Evolutionary conservation across 2,113 vertebrate species (phyloP).

Genomic region (Sclerurus mexicanus): DNA sequence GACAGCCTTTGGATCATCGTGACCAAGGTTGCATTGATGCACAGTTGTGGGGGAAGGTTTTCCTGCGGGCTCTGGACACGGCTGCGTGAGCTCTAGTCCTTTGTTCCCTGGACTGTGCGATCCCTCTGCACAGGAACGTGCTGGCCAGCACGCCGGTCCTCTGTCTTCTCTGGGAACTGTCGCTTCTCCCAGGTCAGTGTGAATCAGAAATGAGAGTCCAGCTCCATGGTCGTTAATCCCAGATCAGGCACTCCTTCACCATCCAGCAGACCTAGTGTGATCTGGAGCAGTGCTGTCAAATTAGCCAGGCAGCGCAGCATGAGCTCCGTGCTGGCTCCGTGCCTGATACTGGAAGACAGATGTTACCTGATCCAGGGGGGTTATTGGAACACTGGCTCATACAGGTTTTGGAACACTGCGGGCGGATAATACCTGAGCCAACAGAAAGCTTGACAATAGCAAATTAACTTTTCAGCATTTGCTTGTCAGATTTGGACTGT

Average conservation of each 20-base stretch:
- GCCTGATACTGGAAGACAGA: slow-evolving; percentile 43
- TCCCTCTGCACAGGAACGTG: accelerated
- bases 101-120: accelerated
- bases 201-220: background rate
- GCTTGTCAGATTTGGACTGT: slow-evolving; percentile 2
- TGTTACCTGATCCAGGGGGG: slow-evolving; percentile 51
- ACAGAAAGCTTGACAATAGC: slow-evolving; percentile 20
- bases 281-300: slow-evolving; percentile 17
- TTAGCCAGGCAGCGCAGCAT: background rate
- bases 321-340: background rate
- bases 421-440: slow-evolving; percentile 4
- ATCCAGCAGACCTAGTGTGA: slow-evolving; percentile 21
- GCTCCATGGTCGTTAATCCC: background rate
- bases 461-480: slow-evolving; percentile 47
- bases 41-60: background rate
- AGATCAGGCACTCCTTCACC: background rate
- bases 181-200: background rate
- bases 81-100: accelerated
- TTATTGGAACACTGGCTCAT: background rate
- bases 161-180: background rate
- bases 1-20: accelerated
- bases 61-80: accelerated
- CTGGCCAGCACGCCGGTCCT: background rate
- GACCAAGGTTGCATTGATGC: accelerated
- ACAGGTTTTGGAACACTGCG: background rate